Percentiles rank a stretch among this genome's conserved stretches.
These are phyloP conservation scores for Cantharis rufa DNA, from an alignment of 2,888 invertebrate genomes.

Conservation along the genomic window DNA sequence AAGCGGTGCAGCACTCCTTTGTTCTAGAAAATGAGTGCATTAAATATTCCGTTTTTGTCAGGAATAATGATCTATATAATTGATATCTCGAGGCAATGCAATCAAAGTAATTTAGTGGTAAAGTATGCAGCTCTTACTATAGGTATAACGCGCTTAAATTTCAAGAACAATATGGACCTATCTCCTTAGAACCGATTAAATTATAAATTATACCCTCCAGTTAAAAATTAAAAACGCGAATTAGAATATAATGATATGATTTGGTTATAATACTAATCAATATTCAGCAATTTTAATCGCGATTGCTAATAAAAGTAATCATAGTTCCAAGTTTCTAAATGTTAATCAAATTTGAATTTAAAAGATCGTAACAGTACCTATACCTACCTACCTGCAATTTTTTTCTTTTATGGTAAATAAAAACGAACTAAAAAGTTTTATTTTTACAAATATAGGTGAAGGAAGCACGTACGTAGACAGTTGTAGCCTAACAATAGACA, in stretches of 20 bases:
- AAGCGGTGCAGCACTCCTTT: slow-evolving; percentile 46
- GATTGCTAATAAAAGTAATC: neutral
- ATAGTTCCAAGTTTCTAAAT: neutral
- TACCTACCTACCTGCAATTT: neutral
- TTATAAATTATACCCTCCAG: slow-evolving; percentile 46
- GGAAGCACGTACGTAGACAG: slow-evolving; percentile 26
- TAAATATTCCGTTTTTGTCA: slow-evolving; percentile 55
- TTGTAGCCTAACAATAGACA: slow-evolving; percentile 31
- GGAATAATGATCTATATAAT: slow-evolving; percentile 57
- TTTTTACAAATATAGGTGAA: slow-evolving; percentile 24
- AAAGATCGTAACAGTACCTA: neutral
- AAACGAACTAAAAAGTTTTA: neutral
- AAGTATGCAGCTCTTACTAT: slow-evolving; percentile 53
- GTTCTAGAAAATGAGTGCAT: slow-evolving; percentile 50
- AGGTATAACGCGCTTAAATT: slow-evolving; percentile 45
- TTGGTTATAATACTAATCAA: neutral
- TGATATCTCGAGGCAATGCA: slow-evolving; percentile 56
- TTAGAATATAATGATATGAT: slow-evolving; percentile 10
- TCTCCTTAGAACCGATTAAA: slow-evolving; percentile 50
- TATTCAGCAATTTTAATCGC: neutral
- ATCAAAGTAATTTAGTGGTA: slow-evolving; percentile 55
- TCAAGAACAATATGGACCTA: slow-evolving; percentile 54
- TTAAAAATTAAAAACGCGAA: slow-evolving; percentile 29
- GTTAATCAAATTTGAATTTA: neutral
- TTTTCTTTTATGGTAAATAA: neutral